Conservation (phyloP, 2,797 vertebrate genomes). For the Sylvilagus floridanus region DNA sequence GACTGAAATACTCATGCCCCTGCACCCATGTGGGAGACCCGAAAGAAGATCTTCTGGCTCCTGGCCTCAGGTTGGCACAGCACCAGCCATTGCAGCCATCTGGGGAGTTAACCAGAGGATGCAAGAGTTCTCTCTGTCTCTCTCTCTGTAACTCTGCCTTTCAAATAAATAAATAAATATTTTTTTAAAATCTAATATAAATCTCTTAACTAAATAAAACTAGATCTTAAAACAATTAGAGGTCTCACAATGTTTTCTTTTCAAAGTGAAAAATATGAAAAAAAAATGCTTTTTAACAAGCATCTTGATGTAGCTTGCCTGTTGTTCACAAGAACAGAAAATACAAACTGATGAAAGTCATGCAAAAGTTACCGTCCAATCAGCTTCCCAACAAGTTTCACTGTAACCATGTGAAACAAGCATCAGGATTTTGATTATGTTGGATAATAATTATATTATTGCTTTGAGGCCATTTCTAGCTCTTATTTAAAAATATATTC, state of each 20-base stretch:
- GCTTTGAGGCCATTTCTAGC: not conserved
- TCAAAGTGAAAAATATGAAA: not conserved
- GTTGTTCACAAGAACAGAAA: not conserved
- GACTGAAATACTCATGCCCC: too few species aligned
- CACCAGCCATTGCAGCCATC: too few species aligned
- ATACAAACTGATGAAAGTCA: not conserved
- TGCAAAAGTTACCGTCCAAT: not conserved
- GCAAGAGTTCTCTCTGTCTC: too few species aligned
- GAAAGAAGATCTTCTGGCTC: too few species aligned
- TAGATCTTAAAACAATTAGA: not conserved
- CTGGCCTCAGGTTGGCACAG: too few species aligned
- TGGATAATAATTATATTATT: not conserved
- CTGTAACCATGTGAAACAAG: not conserved
- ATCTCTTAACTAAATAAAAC: too few species aligned
- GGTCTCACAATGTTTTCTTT: not conserved
- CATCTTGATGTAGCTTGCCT: not conserved
- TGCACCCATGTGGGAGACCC: too few species aligned
- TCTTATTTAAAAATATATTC: slow-evolving; percentile 47
- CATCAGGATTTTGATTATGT: not conserved
- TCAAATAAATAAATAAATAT: too few species aligned
- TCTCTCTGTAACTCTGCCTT: too few species aligned
- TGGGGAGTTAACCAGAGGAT: too few species aligned
- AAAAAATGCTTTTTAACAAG: not conserved
- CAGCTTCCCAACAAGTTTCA: not conserved
- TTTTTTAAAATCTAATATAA: too few species aligned